phyloP scores from a whole-genome alignment of 1,140 invertebrate species.

The Anthonomus grandis region DNA sequence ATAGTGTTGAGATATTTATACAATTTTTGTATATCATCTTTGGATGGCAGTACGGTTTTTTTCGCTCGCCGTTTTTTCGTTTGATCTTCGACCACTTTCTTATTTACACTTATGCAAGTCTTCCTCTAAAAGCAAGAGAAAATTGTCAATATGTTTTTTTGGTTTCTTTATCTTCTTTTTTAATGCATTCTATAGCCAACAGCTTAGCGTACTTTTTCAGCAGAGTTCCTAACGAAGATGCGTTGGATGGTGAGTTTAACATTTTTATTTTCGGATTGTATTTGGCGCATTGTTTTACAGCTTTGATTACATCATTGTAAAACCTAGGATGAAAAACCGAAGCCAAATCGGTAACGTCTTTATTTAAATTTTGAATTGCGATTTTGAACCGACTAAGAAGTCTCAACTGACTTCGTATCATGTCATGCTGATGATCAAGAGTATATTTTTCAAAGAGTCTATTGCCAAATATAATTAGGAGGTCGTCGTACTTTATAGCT shows the following conservation, averaged over 20 bases:
- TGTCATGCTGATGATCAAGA: slow-evolving; percentile 9
- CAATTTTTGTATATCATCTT: slow-evolving; percentile 12
- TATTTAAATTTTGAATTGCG: slow-evolving; percentile 3
- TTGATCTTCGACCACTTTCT: slow-evolving; percentile 14
- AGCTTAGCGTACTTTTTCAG: slow-evolving; percentile 12
- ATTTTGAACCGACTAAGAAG: slow-evolving; percentile 8
- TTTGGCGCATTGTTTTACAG: slow-evolving; percentile 2
- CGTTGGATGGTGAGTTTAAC: slow-evolving; percentile 11
- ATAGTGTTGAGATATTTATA: slow-evolving; percentile 15
- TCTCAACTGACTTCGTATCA: slow-evolving; percentile 8
- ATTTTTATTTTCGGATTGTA: slow-evolving; percentile 7
- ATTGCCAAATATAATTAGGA: slow-evolving; percentile 5
- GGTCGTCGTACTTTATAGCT: slow-evolving; percentile 8
- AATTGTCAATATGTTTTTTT: slow-evolving; percentile 12
- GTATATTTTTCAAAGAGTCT: slow-evolving; percentile 6
- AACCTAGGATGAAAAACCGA: slow-evolving; percentile 5
- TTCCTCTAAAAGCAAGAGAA: slow-evolving; percentile 12
- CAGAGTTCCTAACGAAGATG: slow-evolving; percentile 2
- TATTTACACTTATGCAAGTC: slow-evolving; percentile 9
- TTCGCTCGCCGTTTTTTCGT: slow-evolving; percentile 6
- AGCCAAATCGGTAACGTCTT: slow-evolving; percentile 4
- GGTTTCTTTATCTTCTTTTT: slow-evolving; percentile 9
- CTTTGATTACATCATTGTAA: slow-evolving; percentile 1
- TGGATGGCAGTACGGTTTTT: slow-evolving; percentile 13
- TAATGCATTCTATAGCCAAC: slow-evolving; percentile 9